Evolutionary conservation across 2,888 invertebrate species (phyloP).

Genomic region (Pterostichus niger): DNA sequence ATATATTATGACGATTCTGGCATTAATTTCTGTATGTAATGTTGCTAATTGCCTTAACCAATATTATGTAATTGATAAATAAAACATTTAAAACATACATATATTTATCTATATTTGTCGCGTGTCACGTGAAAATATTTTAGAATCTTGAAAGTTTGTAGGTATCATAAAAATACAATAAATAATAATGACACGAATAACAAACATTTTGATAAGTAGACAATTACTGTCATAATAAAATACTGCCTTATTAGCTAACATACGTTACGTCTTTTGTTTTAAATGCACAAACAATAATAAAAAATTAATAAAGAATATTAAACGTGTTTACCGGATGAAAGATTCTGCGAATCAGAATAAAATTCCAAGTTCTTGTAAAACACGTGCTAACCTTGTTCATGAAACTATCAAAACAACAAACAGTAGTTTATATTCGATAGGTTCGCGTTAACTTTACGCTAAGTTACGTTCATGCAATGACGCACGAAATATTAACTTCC

Average conservation of each 20-base stretch:
- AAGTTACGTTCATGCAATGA: constrained; percentile 25
- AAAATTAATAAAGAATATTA: not conserved
- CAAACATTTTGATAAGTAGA: not conserved
- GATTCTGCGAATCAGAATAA: constrained; percentile 2
- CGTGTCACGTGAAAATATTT: not conserved
- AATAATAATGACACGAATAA: not conserved
- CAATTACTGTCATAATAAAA: not conserved
- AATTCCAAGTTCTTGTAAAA: constrained; percentile 43
- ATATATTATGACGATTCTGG: constrained; percentile 1
- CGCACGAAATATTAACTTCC: constrained; percentile 4
- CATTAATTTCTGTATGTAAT: not conserved
- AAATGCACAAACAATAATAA: constrained; percentile 12
- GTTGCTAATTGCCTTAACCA: not conserved
- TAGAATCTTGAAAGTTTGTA: not conserved
- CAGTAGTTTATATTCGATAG: constrained; percentile 29
- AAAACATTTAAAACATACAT: constrained; percentile 13
- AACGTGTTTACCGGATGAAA: not conserved
- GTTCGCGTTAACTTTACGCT: constrained; percentile 23
- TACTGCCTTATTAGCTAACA: not conserved
- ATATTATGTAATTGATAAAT: constrained; percentile 14
- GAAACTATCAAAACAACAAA: constrained; percentile 33
- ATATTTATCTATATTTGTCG: not conserved
- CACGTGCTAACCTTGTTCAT: constrained; percentile 56
- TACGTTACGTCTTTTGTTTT: not conserved
- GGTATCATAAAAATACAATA: not conserved